These are phyloP conservation scores for Drosophila ochracea DNA, from an alignment of 2,888 invertebrate species.

Conservation along the genomic window DNA sequence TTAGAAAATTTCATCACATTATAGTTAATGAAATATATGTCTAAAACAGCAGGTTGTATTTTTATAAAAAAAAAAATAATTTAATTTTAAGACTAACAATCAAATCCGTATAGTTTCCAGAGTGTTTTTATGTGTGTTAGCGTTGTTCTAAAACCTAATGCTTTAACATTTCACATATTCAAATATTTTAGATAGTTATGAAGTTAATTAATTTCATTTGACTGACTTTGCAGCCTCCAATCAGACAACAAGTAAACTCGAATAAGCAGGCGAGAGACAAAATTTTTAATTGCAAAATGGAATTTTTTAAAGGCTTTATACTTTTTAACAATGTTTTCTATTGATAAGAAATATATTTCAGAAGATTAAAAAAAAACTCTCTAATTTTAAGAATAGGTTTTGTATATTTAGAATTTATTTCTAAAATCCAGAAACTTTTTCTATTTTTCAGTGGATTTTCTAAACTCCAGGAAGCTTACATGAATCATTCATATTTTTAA, in stretches of 20 bases:
- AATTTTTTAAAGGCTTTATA: too few species aligned
- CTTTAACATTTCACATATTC: background rate
- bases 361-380: background rate
- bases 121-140: too few species aligned
- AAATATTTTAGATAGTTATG: background rate
- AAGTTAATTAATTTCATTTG: too few species aligned
- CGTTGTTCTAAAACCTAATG: background rate
- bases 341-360: background rate
- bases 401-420: background rate
- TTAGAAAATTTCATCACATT: too few species aligned
- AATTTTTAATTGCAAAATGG: background rate
- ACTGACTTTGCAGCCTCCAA: background rate
- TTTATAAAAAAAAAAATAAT: too few species aligned
- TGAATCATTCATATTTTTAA: background rate
- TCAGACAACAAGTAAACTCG: background rate
- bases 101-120: too few species aligned
- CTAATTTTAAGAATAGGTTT: background rate
- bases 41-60: too few species aligned
- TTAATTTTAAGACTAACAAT: too few species aligned
- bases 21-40: too few species aligned
- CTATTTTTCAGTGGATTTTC: background rate
- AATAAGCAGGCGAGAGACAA: background rate
- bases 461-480: too few species aligned
- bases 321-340: background rate
- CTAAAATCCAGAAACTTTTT: fast-evolving